phyloP scores from a whole-genome alignment of 2,888 invertebrate genomes.

The Perdita meconis region DNA sequence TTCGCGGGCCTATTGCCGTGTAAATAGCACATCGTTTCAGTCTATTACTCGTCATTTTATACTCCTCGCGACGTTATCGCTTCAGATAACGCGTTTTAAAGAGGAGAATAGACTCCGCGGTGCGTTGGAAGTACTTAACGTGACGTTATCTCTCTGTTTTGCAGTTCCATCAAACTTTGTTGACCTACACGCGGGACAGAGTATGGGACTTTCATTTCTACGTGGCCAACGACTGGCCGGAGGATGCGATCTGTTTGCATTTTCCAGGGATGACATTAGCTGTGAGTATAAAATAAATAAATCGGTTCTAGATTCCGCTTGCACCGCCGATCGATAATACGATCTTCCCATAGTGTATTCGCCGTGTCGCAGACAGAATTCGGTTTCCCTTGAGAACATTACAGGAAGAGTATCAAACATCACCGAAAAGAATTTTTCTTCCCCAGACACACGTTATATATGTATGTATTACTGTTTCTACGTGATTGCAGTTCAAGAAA shows the following conservation, averaged over 20 bases:
- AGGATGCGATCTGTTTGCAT: slow-evolving; percentile 91
- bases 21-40: background rate
- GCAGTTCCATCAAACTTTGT: slow-evolving; percentile 95
- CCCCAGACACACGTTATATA: background rate
- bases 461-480: no score
- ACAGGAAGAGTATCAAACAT: background rate
- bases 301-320: slow-evolving; percentile 20
- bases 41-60: background rate
- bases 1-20: background rate
- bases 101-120: background rate
- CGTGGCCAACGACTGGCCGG: slow-evolving; percentile 95
- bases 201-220: slow-evolving; percentile 97
- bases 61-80: background rate
- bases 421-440: background rate
- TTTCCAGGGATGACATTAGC: slow-evolving; percentile 95
- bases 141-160: slow-evolving; percentile 79
- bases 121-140: background rate
- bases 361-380: background rate
- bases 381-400: slow-evolving; percentile 1
- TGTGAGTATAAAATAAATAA: slow-evolving; percentile 86
- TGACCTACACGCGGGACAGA: slow-evolving; percentile 94
- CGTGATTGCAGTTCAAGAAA: background rate
- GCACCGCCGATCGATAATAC: slow-evolving; percentile 20
- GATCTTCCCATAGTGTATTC: background rate
- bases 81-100: background rate